Evolutionary conservation across 1,140 invertebrate genomes (phyloP).

Genomic region (Colletes gigas): DNA sequence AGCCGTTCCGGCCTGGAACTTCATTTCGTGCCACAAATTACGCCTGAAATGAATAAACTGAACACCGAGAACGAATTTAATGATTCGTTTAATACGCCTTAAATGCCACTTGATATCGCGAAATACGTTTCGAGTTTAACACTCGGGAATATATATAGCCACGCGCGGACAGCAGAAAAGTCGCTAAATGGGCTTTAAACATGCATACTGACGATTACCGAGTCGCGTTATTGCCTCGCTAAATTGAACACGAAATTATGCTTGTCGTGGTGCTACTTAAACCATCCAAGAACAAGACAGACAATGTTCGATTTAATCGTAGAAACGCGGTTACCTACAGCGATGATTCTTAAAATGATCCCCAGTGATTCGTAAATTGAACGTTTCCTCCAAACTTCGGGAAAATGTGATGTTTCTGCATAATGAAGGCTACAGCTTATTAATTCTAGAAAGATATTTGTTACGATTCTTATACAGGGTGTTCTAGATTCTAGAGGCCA

Average conservation of each 20-base stretch:
- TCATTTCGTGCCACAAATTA: slow-evolving; percentile 24
- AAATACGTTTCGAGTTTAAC: neutral
- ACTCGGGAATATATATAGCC: neutral
- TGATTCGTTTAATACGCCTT: slow-evolving; percentile 6
- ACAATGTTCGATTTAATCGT: no score
- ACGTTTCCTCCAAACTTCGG: no score
- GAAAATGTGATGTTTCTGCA: no score
- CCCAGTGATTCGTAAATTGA: no score
- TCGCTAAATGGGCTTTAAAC: neutral
- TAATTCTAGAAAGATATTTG: no score
- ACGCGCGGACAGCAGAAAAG: neutral
- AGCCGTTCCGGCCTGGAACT: neutral
- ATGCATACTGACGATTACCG: neutral
- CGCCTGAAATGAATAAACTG: slow-evolving; percentile 11
- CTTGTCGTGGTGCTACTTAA: neutral
- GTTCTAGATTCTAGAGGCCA: no score
- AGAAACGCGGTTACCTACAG: no score
- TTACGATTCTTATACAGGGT: no score
- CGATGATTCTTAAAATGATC: no score
- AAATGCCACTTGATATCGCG: slow-evolving; percentile 15
- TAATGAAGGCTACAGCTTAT: no score
- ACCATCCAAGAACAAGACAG: neutral
- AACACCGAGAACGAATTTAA: slow-evolving; percentile 15
- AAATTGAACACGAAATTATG: no score
- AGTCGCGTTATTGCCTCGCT: neutral